Evolutionary conservation across 2,113 vertebrate species (phyloP).

Genomic region (Dipodomys ordii): DNA sequence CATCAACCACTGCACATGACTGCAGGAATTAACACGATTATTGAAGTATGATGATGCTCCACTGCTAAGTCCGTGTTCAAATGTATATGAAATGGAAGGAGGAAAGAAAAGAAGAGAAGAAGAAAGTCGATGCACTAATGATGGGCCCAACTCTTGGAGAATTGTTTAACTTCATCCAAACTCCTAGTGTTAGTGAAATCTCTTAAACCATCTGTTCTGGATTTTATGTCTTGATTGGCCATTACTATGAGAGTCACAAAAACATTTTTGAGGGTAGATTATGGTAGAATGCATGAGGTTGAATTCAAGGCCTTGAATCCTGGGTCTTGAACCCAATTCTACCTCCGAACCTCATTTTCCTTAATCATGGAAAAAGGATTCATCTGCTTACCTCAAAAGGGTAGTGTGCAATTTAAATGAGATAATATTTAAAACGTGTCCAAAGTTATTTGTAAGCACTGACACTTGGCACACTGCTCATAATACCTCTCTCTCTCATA

Average conservation of each 20-base stretch:
- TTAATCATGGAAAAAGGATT: not conserved
- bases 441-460: accelerated
- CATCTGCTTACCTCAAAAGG: no score
- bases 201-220: not conserved
- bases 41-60: not conserved
- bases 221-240: not conserved
- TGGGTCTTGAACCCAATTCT: not conserved
- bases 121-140: not conserved
- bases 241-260: not conserved
- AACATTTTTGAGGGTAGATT: not conserved
- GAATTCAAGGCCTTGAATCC: not conserved
- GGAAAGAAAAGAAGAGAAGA: not conserved
- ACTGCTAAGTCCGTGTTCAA: not conserved
- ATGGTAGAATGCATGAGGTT: not conserved
- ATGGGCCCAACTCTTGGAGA: not conserved
- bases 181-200: not conserved
- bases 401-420: not conserved
- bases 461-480: no score
- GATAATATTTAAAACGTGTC: not conserved
- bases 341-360: not conserved
- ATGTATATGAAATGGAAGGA: not conserved
- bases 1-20: not conserved
- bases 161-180: not conserved
- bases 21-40: not conserved
- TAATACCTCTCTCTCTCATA: not conserved